These are phyloP conservation scores for Drosophila tropicalis DNA, from an alignment of 1,140 invertebrate species.

Conservation along the genomic window DNA sequence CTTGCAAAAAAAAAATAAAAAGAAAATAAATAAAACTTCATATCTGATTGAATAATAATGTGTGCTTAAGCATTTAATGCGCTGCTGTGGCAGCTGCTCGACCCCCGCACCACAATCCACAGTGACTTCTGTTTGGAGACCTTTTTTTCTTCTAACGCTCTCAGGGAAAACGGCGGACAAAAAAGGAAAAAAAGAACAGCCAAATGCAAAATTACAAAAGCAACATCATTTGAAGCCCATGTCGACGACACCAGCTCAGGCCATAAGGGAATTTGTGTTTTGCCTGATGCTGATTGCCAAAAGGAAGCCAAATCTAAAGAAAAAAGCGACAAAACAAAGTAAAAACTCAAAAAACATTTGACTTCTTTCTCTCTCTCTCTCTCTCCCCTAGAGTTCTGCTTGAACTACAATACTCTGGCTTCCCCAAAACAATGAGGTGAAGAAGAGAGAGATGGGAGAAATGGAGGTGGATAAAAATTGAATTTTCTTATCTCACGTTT, in stretches of 20 bases:
- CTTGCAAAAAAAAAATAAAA: conserved; percentile 26
- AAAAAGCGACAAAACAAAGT: conserved; percentile 7
- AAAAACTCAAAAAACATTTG: background rate
- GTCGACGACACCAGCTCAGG: conserved; percentile 28
- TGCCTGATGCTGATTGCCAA: conserved; percentile 69
- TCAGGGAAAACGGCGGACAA: conserved; percentile 18
- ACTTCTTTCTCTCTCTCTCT: background rate
- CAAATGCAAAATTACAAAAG: conserved; percentile 56
- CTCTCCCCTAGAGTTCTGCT: background rate
- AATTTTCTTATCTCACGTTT: conserved; percentile 70
- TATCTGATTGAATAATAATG: conserved; percentile 81
- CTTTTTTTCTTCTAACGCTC: conserved; percentile 10
- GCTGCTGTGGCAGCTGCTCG: conserved; percentile 58
- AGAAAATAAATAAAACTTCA: conserved; percentile 62
- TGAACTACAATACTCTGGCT: background rate
- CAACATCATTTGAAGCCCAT: conserved; percentile 29
- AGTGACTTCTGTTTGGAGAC: conserved; percentile 37
- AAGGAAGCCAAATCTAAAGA: conserved; percentile 40
- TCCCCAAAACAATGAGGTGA: background rate
- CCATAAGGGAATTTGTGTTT: conserved; percentile 62
- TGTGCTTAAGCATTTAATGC: conserved; percentile 79
- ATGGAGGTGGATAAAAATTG: conserved; percentile 47
- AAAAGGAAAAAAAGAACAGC: conserved; percentile 28
- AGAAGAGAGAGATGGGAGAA: background rate
- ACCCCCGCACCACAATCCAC: background rate